phyloP scores from a whole-genome alignment of 1,140 invertebrate species.

The silkworm (Bombyx mori) region ASM3026992v2 NC_085113.1:10824001-10824500 shows the following conservation, averaged over 20 bases:
- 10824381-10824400: constrained; percentile 82
- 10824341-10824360: constrained; percentile 93
- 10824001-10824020: not conserved
- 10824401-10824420: constrained; percentile 88
- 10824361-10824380: constrained; percentile 88
- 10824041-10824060: not conserved
- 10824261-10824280: constrained; percentile 91
- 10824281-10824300: constrained; percentile 94
- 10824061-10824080: too few relatives aligned
- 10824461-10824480: too few relatives aligned
- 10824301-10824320: constrained; percentile 92
- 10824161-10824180: too few relatives aligned
- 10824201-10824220: constrained; percentile 33
- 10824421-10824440: constrained; percentile 91
- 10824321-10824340: constrained; percentile 90
- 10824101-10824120: too few relatives aligned
- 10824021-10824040: not conserved
- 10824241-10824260: constrained; percentile 33
- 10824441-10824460: constrained; percentile 74
- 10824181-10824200: constrained; percentile 6
- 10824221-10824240: constrained; percentile 16
- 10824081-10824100: too few relatives aligned
- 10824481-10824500: too few relatives aligned
- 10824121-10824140: too few relatives aligned
- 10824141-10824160: too few relatives aligned